Evolutionary conservation across 37 sponge, comb jelly and placozoan genomes (phyloP), one percentile per base, ranked within the genome.

Genomic region (Bolinopsis microptera): DNA sequence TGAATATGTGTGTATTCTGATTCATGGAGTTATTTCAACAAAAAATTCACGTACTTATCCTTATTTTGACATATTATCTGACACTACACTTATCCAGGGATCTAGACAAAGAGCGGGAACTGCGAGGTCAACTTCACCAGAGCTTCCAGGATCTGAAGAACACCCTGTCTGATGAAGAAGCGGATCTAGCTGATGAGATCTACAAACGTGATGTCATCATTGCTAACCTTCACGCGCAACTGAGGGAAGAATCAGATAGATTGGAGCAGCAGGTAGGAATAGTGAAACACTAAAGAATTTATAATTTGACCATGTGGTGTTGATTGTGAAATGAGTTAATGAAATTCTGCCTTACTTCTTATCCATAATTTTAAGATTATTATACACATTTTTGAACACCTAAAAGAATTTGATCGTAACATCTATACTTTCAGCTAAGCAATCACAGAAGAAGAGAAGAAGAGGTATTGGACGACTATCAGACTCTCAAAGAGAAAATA

Each of bases 171-270:
- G 90, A 86, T 30, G 90, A 86, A 30, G 90, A 86, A 39, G 90
- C 90, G 24, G 90, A 86, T 24, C 90, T 86, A 3, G 90, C 36
- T 38, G 90, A 86, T 40, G 90, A 86, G 90, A 86, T 86, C 34
- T 38, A 86, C 38, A 86, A 86, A 39, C 40, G 90, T 16, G 90
- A 86, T 40, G 36, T 86, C 36, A 86, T 86, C 90, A 86, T 86
- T 39, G 90, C 90, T 24, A 86, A 86, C 48, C 90, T 86, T 8
- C 90, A 86, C 24, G 34, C 38, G 38, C 90, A 86, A 40, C 61
- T 86, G 90, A 86, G 90, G 90, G 90, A 86, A 48, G 90, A 86
- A 27, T 39, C 90, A 16, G 90, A 86, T 27, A 9, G 90, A 38
- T 48, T 86, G 28, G 36, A 41, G 18, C 90, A 86, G 18, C 90